phyloP scores from a whole-genome alignment of 2,888 invertebrate genomes.

The Criorhina ranunculi region DNA sequence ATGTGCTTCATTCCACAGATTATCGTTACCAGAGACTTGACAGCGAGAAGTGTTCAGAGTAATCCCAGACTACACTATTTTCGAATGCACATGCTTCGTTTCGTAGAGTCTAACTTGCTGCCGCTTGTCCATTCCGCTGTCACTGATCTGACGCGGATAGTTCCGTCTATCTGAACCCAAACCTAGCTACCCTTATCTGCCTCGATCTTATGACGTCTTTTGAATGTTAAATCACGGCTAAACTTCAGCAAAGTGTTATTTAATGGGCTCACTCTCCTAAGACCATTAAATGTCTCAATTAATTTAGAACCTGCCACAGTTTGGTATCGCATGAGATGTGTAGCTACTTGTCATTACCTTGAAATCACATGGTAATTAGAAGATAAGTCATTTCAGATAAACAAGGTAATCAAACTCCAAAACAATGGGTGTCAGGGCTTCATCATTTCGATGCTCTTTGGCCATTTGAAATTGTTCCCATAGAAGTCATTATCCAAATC shows the following conservation, averaged over 20 bases:
- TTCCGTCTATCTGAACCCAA: too few species aligned
- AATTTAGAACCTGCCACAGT: not conserved
- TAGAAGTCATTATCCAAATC: conserved; percentile 46
- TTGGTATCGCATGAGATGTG: not conserved
- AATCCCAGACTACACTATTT: too few species aligned
- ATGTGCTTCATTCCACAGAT: too few species aligned
- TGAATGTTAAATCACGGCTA: too few species aligned
- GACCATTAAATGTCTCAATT: not conserved
- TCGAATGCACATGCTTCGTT: too few species aligned
- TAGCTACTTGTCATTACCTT: not conserved
- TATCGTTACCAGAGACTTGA: too few species aligned
- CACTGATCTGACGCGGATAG: too few species aligned
- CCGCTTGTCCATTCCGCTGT: too few species aligned
- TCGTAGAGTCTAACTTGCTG: too few species aligned
- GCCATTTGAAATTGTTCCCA: not conserved
- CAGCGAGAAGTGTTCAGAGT: too few species aligned
- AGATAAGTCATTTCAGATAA: not conserved
- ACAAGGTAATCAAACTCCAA: not conserved
- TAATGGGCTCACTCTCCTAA: not conserved
- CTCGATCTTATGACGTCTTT: too few species aligned
- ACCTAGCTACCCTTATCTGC: too few species aligned
- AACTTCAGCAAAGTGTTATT: not conserved
- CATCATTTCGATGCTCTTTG: not conserved
- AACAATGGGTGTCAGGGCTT: not conserved
- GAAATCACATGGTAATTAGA: not conserved